Evolutionary conservation across 2,113 vertebrate genomes (phyloP).

Genomic region (Oriolus oriolus): DNA sequence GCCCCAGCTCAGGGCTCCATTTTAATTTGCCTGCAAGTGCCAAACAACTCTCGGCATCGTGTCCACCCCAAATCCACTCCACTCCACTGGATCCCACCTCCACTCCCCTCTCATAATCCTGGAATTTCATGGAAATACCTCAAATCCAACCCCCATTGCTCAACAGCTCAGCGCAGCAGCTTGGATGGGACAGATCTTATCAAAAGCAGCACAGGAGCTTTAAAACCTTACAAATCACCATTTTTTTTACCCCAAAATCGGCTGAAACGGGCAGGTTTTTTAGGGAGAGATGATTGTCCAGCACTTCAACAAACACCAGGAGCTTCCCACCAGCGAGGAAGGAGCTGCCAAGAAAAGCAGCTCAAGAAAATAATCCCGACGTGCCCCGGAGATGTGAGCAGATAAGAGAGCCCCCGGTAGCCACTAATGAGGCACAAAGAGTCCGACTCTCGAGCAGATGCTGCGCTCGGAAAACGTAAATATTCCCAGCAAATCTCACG

Average conservation of each 20-base stretch:
- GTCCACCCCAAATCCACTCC: not conserved
- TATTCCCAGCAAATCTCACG: not conserved
- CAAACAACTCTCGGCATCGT: not conserved
- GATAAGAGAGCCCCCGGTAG: not conserved
- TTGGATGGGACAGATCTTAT: not conserved
- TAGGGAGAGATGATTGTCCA: not conserved
- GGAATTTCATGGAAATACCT: rapidly evolving
- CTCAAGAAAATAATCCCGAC: not conserved
- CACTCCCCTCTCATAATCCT: not conserved
- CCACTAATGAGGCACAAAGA: not conserved
- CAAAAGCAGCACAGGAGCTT: not conserved
- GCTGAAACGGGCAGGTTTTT: not conserved
- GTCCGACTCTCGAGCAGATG: not conserved
- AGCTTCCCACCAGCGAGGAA: not conserved
- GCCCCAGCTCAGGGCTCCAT: not conserved
- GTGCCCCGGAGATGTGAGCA: not conserved
- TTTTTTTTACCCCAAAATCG: not conserved
- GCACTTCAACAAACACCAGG: not conserved
- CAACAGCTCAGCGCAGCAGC: not conserved
- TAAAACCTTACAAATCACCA: not conserved
- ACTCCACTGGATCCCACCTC: not conserved
- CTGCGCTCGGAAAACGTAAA: not conserved
- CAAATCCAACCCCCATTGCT: not conserved
- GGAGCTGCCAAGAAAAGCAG: not conserved
- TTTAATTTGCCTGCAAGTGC: not conserved